Base-by-base conservation (phyloP, 1,140 invertebrate genomes). In the Hypothenemus hampei region DNA sequence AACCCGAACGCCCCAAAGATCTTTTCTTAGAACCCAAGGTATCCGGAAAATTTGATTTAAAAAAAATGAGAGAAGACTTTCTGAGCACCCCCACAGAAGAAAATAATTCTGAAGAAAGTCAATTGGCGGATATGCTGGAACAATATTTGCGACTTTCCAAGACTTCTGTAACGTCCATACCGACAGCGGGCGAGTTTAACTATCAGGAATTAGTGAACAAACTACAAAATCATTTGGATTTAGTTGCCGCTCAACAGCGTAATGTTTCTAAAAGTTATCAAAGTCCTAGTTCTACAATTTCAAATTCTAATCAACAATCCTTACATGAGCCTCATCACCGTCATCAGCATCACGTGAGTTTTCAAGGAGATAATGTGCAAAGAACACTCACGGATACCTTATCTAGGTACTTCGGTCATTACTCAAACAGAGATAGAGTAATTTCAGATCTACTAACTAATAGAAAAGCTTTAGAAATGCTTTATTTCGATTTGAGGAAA, bases 381-480 rank as follows among this genome's bases (percentile, higher is more conserved):
- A 78, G 79, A 59, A 77, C 78, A 8, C 55, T 85, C 4, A 63
- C 82, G 29, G 83, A 86, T 45, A 84, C 81, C 0, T 68, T 86
- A 0, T 75, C 79, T 44, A 75, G 84, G 33, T 84, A 86, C 63
- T 86, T 83, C 62, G 75, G 77, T 49, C 79, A 81, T 35, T 80
- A 79, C 3, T 72, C 78, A 0, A 84, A 81, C 56, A 73, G 81
- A 43, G 78, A 86, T 54, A 80, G 79, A 67, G 77, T 84, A 8
- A 81, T 87, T 60, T 82, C 82, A 45, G 82, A 85, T 63, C 74
- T 86, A 18, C 68, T 86, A 24, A 85, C 82, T 3, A 82, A 87
- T 68, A 75, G 82, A 45, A 85, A 83, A 65, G 73, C 84, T 1
- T 70, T 87, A 45, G 83, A 85, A 68, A 85, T 80, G 62, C 69